These are phyloP conservation scores for Eucera pruinosa DNA, from an alignment of 2,888 invertebrate species.

Conservation along the genomic window DNA sequence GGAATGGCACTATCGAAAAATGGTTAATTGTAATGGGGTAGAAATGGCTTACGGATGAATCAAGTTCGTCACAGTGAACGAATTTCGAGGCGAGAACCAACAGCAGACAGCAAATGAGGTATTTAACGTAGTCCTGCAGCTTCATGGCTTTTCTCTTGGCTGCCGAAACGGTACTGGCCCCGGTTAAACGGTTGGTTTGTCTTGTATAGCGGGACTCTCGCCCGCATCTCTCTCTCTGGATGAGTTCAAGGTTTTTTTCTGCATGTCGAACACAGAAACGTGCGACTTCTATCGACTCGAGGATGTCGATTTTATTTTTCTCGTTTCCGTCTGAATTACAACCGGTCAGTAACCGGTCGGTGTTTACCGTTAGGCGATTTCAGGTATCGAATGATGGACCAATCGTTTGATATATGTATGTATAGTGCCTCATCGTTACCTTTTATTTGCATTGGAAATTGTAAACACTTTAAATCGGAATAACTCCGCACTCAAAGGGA, in stretches of 20 bases:
- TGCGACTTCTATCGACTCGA: conserved; percentile 14
- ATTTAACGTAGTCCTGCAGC: conserved; percentile 76
- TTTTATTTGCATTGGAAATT: background rate
- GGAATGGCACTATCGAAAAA: no score
- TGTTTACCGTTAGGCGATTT: conserved; percentile 74
- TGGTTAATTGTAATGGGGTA: background rate
- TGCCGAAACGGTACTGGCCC: conserved; percentile 65
- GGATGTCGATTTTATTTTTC: conserved; percentile 40
- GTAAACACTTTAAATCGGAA: background rate
- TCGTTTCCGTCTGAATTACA: conserved; percentile 60
- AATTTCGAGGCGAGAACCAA: conserved; percentile 24
- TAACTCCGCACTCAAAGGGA: no score
- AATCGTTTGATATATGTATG: conserved; percentile 3
- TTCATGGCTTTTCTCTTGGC: conserved; percentile 77
- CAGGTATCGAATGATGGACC: background rate
- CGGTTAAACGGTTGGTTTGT: conserved; percentile 57
- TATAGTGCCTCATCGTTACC: background rate
- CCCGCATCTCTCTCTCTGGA: conserved; percentile 74
- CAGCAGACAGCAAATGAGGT: conserved; percentile 70
- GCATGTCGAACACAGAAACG: conserved; percentile 4
- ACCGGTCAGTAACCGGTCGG: conserved; percentile 62
- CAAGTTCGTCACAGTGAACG: conserved; percentile 25
- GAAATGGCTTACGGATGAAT: conserved; percentile 50
- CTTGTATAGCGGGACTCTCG: conserved; percentile 73
- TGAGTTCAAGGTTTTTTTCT: conserved; percentile 30